Conservation (phyloP, 2,797 vertebrate species). For the Spea hammondii region DNA sequence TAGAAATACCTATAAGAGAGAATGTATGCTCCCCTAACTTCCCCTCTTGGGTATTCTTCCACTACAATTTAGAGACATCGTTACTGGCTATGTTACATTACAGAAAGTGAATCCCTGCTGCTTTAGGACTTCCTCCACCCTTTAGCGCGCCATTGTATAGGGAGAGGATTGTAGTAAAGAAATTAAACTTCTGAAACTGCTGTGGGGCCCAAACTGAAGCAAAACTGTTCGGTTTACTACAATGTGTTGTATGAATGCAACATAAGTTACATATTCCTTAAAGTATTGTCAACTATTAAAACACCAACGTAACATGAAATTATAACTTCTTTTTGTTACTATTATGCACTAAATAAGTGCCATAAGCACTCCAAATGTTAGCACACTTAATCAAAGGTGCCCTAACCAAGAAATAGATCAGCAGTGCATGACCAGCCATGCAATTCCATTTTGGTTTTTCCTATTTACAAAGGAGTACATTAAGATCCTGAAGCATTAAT, state of each 20-base stretch:
- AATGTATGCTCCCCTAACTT: not conserved
- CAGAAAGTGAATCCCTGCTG: slow-evolving; percentile 2
- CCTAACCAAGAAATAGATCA: slow-evolving; percentile 14
- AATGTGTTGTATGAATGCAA: too few species aligned
- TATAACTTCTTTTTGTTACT: not conserved
- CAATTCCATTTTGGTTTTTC: slow-evolving; percentile 19
- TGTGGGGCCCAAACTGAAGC: not conserved
- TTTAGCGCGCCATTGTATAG: not conserved
- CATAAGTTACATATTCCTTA: too few species aligned
- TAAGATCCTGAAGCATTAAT: slow-evolving; percentile 34
- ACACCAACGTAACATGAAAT: not conserved
- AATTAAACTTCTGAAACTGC: not conserved
- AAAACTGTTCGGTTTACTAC: not conserved
- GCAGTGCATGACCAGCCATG: slow-evolving; percentile 15
- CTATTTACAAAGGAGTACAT: slow-evolving; percentile 24
- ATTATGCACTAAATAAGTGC: not conserved
- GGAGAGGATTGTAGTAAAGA: not conserved
- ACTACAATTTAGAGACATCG: slow-evolving; percentile 1
- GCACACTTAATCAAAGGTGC: slow-evolving; percentile 7
- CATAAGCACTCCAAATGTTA: slow-evolving; percentile 3
- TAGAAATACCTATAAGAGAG: not conserved
- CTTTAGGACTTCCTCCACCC: not conserved
- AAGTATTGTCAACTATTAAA: not conserved
- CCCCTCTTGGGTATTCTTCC: not conserved
- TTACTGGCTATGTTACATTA: not conserved